Evolutionary conservation across 2,888 invertebrate species (phyloP).

Genomic region (Mimachlamys varia): DNA sequence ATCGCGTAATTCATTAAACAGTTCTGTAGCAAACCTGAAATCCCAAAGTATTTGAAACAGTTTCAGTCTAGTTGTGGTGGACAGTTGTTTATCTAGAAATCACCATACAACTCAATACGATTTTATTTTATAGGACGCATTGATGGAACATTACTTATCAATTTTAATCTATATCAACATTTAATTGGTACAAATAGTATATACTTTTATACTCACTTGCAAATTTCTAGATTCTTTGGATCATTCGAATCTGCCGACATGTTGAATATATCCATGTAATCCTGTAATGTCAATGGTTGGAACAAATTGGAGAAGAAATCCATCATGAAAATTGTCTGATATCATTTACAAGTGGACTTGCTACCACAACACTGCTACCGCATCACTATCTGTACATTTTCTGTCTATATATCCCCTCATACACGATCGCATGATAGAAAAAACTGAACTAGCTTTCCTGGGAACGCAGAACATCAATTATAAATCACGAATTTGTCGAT

Average conservation of each 20-base stretch:
- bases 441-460: neutral
- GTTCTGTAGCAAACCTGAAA: too few species aligned
- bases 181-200: neutral
- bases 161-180: neutral
- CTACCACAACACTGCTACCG: neutral
- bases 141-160: too few species aligned
- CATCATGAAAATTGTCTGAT: conserved; percentile 1
- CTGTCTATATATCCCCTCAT: neutral
- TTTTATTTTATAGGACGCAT: too few species aligned
- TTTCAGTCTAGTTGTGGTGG: too few species aligned
- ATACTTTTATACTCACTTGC: conserved; percentile 69
- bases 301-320: conserved; percentile 37
- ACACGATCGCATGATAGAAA: neutral
- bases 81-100: too few species aligned
- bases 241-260: conserved; percentile 74
- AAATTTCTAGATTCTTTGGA: conserved; percentile 73
- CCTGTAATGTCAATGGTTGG: conserved; percentile 62
- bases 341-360: neutral
- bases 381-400: neutral
- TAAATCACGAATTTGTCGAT: neutral
- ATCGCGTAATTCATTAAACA: too few species aligned
- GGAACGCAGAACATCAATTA: neutral
- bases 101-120: too few species aligned
- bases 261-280: conserved; percentile 76
- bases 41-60: too few species aligned